phyloP scores from a whole-genome alignment of 2,113 vertebrate genomes.

The Poecilia latipinna region DNA sequence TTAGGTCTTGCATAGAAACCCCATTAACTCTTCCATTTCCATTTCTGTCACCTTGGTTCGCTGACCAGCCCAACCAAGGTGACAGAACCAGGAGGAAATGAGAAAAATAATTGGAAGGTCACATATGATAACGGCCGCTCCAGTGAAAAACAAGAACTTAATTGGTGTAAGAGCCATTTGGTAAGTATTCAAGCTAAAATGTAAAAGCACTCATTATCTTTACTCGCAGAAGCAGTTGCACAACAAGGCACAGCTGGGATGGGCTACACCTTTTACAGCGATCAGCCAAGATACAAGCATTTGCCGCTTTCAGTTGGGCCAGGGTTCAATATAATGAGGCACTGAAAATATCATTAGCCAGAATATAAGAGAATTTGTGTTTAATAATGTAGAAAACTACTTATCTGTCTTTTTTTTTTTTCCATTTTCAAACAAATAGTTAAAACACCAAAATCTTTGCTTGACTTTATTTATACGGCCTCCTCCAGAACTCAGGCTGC shows the following conservation, averaged over 20 bases:
- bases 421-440: conserved; percentile 24
- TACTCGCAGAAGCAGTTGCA: conserved; percentile 38
- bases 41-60: background rate
- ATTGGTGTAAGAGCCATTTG: conserved; percentile 79
- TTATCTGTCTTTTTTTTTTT: background rate
- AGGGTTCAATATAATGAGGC: conserved; percentile 72
- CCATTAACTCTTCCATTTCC: conserved; percentile 69
- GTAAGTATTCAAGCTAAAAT: conserved; percentile 79
- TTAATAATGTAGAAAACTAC: conserved; percentile 30
- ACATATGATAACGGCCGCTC: conserved; percentile 82
- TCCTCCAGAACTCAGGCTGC: conserved; percentile 55
- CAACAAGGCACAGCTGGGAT: conserved; percentile 42
- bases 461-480: conserved; percentile 45
- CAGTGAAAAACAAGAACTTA: conserved; percentile 76
- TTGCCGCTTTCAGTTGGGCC: conserved; percentile 45
- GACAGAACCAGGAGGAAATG: conserved; percentile 73
- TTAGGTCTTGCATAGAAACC: conserved; percentile 35
- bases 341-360: conserved; percentile 61
- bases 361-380: conserved; percentile 32
- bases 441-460: conserved; percentile 42
- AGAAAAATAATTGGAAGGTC: conserved; percentile 83
- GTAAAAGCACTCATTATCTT: conserved; percentile 84
- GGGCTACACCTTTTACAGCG: conserved; percentile 44
- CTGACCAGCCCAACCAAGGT: conserved; percentile 58
- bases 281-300: conserved; percentile 40